These are phyloP conservation scores for Odocoileus hemionus DNA, from an alignment of 2,113 vertebrate genomes.

Conservation along the genomic window DNA sequence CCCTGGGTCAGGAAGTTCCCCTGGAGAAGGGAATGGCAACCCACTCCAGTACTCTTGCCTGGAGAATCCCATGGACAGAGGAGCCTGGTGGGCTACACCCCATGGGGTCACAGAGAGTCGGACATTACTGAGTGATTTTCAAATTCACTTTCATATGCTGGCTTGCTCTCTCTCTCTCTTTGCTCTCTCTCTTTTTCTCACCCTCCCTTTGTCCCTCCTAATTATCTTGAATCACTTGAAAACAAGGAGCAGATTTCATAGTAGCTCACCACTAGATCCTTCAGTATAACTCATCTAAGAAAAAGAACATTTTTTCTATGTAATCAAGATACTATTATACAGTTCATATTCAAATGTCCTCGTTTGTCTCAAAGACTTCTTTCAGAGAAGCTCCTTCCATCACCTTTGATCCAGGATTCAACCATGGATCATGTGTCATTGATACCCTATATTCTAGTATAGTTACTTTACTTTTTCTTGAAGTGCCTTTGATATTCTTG, in stretches of 20 bases:
- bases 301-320: background rate
- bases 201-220: background rate
- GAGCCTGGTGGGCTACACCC: background rate
- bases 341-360: background rate
- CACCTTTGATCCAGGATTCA: background rate
- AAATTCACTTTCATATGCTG: background rate
- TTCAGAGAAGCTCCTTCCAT: background rate
- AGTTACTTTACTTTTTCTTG: background rate
- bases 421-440: background rate
- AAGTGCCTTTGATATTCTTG: background rate
- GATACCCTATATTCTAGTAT: background rate
- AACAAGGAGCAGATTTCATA: background rate
- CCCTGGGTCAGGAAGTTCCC: background rate
- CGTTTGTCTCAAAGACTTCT: background rate
- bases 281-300: constrained; percentile 3
- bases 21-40: background rate
- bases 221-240: background rate
- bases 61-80: background rate
- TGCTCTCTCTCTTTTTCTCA: no score
- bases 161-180: background rate
- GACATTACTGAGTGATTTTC: background rate
- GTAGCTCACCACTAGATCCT: background rate
- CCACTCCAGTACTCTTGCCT: background rate
- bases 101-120: background rate
- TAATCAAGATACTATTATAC: background rate